A percentile compares a stretch with the other conserved stretches of the same genome.
These are phyloP conservation scores for Actinia equina DNA, from an alignment of 64 coral and sea anemone genomes.

Conservation along the genomic window DNA sequence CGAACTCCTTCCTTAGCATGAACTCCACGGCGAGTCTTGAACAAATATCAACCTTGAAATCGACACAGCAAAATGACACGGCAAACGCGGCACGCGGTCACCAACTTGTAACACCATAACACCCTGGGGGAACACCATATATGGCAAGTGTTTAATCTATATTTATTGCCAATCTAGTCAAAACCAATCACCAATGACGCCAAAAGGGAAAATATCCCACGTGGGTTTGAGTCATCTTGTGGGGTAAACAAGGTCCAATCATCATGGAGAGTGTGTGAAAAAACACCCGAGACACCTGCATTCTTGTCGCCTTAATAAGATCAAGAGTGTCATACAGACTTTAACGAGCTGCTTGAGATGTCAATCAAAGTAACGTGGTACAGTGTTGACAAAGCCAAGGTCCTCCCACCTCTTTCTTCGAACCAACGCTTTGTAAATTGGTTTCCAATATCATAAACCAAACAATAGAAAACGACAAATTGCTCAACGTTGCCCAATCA, in stretches of 20 bases:
- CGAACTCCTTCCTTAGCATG: constrained; percentile 3
- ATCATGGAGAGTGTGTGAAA: constrained; percentile 89
- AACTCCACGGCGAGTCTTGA: constrained; percentile 59
- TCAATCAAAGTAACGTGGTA: constrained; percentile 99
- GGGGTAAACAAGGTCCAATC: constrained; percentile 99
- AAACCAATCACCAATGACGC: constrained; percentile 99
- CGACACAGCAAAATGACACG: constrained; percentile 99
- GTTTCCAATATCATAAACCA: constrained; percentile 95
- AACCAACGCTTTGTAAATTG: constrained; percentile 99
- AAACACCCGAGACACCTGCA: constrained; percentile 96
- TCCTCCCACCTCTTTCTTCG: constrained; percentile 85
- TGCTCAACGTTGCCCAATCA: constrained; percentile 65
- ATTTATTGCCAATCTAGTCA: constrained; percentile 99
- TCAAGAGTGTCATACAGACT: constrained; percentile 99
- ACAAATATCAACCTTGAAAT: constrained; percentile 98
- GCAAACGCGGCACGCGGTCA: constrained; percentile 96
- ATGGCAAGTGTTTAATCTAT: constrained; percentile 99
- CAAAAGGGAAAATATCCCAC: constrained; percentile 99
- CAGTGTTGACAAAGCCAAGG: constrained; percentile 94
- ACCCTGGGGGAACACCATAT: constrained; percentile 96
- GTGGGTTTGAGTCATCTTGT: constrained; percentile 94
- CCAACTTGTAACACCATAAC: constrained; percentile 97
- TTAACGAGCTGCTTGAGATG: constrained; percentile 98
- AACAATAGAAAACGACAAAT: constrained; percentile 79
- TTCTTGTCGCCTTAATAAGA: constrained; percentile 99